Evolutionary conservation across 2,888 invertebrate species (phyloP).

Genomic region (Hypsopygia costalis): DNA sequence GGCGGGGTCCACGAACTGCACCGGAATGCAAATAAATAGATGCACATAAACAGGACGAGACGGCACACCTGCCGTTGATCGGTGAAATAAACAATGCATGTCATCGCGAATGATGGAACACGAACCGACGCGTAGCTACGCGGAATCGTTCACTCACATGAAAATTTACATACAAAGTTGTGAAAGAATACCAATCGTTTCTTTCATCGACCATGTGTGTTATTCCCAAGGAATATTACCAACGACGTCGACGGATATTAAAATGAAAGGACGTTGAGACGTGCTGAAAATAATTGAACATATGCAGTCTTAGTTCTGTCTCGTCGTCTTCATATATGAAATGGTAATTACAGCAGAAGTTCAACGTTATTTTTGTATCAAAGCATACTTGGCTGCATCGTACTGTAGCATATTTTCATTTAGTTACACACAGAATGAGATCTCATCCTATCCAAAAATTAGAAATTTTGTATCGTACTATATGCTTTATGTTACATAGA

Average conservation of each 20-base stretch:
- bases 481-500: too few species aligned
- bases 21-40: slow-evolving; percentile 77
- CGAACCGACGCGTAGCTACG: slow-evolving; percentile 12
- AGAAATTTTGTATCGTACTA: too few species aligned
- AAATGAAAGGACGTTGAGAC: background rate
- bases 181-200: slow-evolving; percentile 1
- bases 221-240: slow-evolving; percentile 4
- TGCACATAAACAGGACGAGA: slow-evolving; percentile 68
- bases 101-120: slow-evolving; percentile 44
- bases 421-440: too few species aligned
- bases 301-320: background rate
- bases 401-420: too few species aligned
- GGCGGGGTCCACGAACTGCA: slow-evolving; percentile 67
- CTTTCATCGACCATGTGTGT: background rate
- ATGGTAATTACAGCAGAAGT: too few species aligned
- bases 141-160: background rate
- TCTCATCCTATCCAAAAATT: too few species aligned
- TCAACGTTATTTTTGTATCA: too few species aligned
- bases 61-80: slow-evolving; percentile 68
- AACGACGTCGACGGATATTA: background rate
- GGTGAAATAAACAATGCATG: slow-evolving; percentile 68
- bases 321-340: too few species aligned
- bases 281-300: background rate
- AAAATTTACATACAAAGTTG: slow-evolving; percentile 10
- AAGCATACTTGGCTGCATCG: too few species aligned